Percentiles rank a stretch among this genome's conserved stretches.
phyloP scores from a whole-genome alignment of 35 echinoderm and acorn worm species.

The Holothuria glaberrima region DNA sequence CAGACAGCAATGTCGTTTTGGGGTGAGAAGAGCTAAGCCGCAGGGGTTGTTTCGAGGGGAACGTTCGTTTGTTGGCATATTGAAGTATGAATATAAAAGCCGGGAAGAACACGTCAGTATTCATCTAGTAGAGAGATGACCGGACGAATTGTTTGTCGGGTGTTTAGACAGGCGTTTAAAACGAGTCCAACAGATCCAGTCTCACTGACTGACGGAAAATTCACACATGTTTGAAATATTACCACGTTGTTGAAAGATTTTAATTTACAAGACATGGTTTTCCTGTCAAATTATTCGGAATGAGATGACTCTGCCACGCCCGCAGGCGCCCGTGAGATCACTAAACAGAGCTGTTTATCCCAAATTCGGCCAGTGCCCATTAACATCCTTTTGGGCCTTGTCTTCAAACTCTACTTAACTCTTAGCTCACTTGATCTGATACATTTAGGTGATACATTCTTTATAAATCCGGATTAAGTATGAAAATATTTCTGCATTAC shows the following conservation, averaged over 20 bases:
- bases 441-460: no score
- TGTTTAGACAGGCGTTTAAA: constrained; percentile 53
- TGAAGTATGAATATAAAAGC: background rate
- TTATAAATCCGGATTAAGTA: no score
- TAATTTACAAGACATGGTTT: background rate
- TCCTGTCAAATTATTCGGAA: no score
- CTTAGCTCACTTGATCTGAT: no score
- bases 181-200: constrained; percentile 38
- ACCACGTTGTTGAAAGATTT: background rate
- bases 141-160: background rate
- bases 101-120: background rate
- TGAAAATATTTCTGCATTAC: no score
- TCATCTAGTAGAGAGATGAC: background rate
- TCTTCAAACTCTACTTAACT: no score
- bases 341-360: no score
- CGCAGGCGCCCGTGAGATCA: no score
- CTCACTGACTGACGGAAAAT: constrained; percentile 32
- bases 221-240: constrained; percentile 46
- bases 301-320: no score
- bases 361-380: no score
- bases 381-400: no score
- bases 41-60: background rate
- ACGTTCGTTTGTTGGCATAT: background rate
- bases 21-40: constrained; percentile 3
- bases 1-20: constrained; percentile 24